A percentile compares a stretch with the other conserved stretches of the same genome.
Conservation (phyloP, 2,888 invertebrate genomes). For the Campopleginae sp. region DNA sequence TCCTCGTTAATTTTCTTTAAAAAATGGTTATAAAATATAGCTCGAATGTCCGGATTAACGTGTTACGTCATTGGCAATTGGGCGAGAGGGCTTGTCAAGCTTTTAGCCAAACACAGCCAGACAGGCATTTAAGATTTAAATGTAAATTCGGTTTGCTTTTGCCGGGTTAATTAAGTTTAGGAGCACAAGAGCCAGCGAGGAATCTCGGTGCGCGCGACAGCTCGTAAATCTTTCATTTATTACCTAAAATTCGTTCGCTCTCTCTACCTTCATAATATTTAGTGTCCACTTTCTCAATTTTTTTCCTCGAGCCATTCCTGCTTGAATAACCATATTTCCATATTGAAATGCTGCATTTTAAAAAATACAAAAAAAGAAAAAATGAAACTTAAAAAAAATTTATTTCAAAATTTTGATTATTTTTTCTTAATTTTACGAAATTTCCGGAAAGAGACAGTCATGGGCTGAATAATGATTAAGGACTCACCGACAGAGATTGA, state of each 20-base stretch:
- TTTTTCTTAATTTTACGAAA: background rate
- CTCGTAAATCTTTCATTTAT: conserved; percentile 72
- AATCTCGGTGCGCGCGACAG: conserved; percentile 31
- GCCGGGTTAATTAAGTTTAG: conserved; percentile 76
- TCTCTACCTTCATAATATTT: conserved; percentile 8
- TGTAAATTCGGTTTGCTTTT: conserved; percentile 75
- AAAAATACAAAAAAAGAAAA: background rate
- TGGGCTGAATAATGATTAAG: background rate
- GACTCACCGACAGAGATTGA: background rate
- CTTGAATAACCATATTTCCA: too few relatives aligned
- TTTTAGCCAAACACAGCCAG: conserved; percentile 37
- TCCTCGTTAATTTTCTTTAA: too few relatives aligned
- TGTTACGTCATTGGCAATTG: conserved; percentile 12
- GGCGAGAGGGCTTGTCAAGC: conserved; percentile 18
- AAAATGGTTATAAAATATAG: background rate
- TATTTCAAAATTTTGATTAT: background rate
- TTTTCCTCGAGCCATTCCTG: background rate
- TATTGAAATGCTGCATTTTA: background rate
- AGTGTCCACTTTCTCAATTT: conserved; percentile 20
- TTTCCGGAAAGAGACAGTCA: background rate
- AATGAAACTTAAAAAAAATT: background rate
- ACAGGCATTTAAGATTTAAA: conserved; percentile 74
- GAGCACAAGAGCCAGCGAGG: conserved; percentile 23
- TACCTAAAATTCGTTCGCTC: conserved; percentile 38
- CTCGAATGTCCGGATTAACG: background rate